Percentiles rank a stretch among this genome's conserved stretches.
These are phyloP conservation scores for Fulmarus glacialis DNA, from an alignment of 2,113 vertebrate species.

Conservation along the genomic window DNA sequence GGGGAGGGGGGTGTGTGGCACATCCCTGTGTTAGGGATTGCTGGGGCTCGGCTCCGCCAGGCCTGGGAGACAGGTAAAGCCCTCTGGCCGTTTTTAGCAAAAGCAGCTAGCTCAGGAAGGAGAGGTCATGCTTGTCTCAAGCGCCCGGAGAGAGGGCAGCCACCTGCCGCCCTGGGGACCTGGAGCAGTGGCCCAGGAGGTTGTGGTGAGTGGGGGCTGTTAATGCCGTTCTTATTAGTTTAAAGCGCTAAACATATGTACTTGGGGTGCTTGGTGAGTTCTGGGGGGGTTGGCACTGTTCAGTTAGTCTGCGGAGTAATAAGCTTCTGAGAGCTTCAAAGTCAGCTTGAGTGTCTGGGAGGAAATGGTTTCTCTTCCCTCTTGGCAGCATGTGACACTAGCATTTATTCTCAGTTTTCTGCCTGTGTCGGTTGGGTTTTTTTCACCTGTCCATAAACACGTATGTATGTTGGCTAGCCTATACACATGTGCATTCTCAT, in stretches of 20 bases:
- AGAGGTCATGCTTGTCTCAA: neutral
- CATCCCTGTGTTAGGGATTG: neutral
- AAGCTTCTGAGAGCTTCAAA: neutral
- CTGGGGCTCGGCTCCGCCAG: neutral
- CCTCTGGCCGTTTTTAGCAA: neutral
- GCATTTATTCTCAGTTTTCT: neutral
- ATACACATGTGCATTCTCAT: rapidly evolving
- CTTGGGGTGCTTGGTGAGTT: neutral
- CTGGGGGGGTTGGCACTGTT: neutral
- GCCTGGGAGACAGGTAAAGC: neutral
- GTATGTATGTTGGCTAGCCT: neutral
- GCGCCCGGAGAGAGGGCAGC: neutral
- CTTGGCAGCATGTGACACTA: neutral
- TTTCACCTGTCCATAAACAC: neutral
- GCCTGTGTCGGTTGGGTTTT: neutral
- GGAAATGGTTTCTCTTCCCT: neutral
- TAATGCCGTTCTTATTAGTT: neutral
- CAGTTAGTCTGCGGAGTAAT: neutral
- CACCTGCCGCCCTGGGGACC: conserved; percentile 1
- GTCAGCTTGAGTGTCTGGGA: neutral
- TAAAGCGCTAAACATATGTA: neutral
- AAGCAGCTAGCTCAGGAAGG: conserved; percentile 11
- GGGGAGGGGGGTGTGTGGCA: neutral
- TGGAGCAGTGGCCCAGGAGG: conserved; percentile 28
- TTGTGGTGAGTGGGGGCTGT: conserved; percentile 40